A percentile compares a stretch with the other conserved stretches of the same genome.
Evolutionary conservation across 2,113 vertebrate genomes (phyloP).

Genomic region (Cynocephalus volans): DNA sequence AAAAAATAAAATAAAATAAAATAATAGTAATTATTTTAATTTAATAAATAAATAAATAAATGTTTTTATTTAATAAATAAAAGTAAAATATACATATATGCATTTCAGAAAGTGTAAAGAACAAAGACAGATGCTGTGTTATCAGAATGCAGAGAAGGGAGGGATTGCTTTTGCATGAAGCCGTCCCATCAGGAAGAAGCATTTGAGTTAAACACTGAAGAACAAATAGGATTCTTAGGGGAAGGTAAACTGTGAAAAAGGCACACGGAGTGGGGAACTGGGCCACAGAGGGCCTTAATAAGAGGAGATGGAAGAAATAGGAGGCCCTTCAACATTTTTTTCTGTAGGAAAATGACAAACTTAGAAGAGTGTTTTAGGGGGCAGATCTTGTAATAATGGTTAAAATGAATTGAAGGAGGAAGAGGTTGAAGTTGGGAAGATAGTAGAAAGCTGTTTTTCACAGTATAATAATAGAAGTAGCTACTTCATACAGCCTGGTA

Average conservation of each 20-base stretch:
- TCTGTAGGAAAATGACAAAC: not conserved
- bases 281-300: not conserved
- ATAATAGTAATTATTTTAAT: no score
- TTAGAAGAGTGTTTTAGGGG: not conserved
- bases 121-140: not conserved
- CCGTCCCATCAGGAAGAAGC: not conserved
- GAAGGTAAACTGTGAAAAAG: not conserved
- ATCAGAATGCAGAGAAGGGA: slow-evolving; percentile 27
- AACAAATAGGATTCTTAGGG: not conserved
- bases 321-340: not conserved
- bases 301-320: not conserved
- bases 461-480: not conserved
- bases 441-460: slow-evolving; percentile 8
- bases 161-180: not conserved
- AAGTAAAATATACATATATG: no score
- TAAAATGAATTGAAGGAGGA: slow-evolving; percentile 7
- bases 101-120: slow-evolving; percentile 8
- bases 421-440: slow-evolving; percentile 11
- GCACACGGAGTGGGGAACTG: no score
- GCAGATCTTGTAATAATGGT: not conserved
- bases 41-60: no score
- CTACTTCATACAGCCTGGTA: not conserved
- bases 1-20: not conserved
- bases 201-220: not conserved
- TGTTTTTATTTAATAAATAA: no score